These are phyloP conservation scores for Cottus gobio DNA, from an alignment of 2,113 vertebrate species.

Conservation along the genomic window DNA sequence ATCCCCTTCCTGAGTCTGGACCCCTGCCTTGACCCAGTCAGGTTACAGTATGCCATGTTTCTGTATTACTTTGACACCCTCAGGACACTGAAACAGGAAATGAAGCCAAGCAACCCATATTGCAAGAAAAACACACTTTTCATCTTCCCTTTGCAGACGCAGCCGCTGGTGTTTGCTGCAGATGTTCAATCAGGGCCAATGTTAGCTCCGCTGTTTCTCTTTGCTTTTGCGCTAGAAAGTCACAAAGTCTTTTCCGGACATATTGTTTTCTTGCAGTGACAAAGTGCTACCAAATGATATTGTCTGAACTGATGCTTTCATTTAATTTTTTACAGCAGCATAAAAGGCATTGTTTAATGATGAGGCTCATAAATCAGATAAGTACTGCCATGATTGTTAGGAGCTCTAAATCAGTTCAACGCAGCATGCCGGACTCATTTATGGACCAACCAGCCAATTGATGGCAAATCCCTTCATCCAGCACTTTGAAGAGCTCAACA, in stretches of 20 bases:
- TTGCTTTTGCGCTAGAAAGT: neutral
- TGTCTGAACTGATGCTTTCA: neutral
- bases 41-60: neutral
- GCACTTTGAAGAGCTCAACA: slow-evolving; percentile 45
- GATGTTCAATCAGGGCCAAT: neutral
- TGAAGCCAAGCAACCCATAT: neutral
- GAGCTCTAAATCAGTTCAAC: slow-evolving; percentile 49
- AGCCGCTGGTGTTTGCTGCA: slow-evolving; percentile 16
- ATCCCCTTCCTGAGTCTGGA: neutral
- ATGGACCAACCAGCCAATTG: slow-evolving; percentile 44
- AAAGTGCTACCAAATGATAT: neutral
- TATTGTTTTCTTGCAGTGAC: neutral
- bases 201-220: neutral
- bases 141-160: neutral
- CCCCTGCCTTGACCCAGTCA: neutral
- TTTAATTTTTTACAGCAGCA: neutral
- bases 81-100: slow-evolving; percentile 12
- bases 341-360: neutral
- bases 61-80: neutral
- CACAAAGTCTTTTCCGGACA: neutral
- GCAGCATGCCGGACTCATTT: slow-evolving; percentile 35
- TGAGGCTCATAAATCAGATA: slow-evolving; percentile 4
- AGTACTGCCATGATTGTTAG: slow-evolving; percentile 36
- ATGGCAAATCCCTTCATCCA: slow-evolving; percentile 50
- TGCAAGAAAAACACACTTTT: neutral